These are phyloP conservation scores for Didymodactylos carnosus DNA, from an alignment of 2,888 invertebrate species.

Conservation along the genomic window DNA sequence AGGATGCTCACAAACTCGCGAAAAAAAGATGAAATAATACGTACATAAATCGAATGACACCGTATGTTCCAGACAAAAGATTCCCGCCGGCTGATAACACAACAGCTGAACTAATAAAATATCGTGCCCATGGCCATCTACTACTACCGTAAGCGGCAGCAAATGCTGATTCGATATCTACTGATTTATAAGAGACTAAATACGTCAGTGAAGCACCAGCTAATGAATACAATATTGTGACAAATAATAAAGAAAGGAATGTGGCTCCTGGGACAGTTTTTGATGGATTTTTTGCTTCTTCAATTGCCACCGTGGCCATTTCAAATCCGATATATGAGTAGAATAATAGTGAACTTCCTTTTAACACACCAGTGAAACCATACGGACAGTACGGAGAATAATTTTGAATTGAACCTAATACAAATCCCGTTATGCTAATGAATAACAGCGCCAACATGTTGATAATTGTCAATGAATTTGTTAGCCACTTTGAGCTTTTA, in stretches of 20 bases:
- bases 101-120: slow-evolving; percentile 2
- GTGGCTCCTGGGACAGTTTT: slow-evolving; percentile 4
- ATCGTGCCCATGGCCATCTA: not conserved
- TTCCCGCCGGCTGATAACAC: slow-evolving; percentile 1
- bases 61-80: slow-evolving; percentile 4
- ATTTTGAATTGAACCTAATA: slow-evolving; percentile 7
- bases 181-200: slow-evolving; percentile 1
- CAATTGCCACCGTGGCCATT: slow-evolving; percentile 7
- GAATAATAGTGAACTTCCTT: slow-evolving; percentile 7
- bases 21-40: too few species aligned
- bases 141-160: not conserved
- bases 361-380: slow-evolving; percentile 2
- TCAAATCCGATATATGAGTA: slow-evolving; percentile 14
- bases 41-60: not conserved
- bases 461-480: slow-evolving; percentile 1
- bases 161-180: slow-evolving; percentile 4
- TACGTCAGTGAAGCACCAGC: slow-evolving; percentile 2
- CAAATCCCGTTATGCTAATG: slow-evolving; percentile 7
- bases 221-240: not conserved
- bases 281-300: slow-evolving; percentile 7
- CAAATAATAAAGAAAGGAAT: slow-evolving; percentile 3
- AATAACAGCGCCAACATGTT: slow-evolving; percentile 1
- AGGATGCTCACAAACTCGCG: too few species aligned
- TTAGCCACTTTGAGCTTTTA: slow-evolving; percentile 1
- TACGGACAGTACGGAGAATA: not conserved